Evolutionary conservation across 2,113 vertebrate genomes (phyloP).

Genomic region (Rousettus leschenaultii): DNA sequence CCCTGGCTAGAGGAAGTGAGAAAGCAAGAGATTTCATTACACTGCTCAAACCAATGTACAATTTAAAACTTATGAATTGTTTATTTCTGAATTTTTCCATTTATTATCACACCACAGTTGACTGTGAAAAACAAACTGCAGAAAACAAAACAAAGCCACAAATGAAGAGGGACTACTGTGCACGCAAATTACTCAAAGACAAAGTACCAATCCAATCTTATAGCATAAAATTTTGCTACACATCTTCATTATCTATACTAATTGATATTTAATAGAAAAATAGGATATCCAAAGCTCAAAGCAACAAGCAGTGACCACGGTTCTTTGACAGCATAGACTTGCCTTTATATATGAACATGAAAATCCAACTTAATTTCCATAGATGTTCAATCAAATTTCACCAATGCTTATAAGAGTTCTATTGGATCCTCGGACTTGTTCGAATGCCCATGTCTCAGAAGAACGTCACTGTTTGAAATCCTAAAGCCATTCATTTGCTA

Average conservation of each 20-base stretch:
- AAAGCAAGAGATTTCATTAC: not conserved
- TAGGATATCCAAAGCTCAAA: conserved; percentile 58
- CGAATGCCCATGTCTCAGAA: conserved; percentile 38
- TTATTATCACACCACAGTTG: not conserved
- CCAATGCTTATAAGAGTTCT: conserved; percentile 47
- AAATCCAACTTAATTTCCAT: conserved; percentile 65
- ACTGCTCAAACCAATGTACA: not conserved
- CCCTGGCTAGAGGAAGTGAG: not conserved
- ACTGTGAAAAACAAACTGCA: not conserved
- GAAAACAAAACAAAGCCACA: not conserved
- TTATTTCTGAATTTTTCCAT: not conserved
- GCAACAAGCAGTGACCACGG: conserved; percentile 38
- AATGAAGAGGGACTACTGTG: not conserved
- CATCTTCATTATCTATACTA: conserved; percentile 41
- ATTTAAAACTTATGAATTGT: not conserved
- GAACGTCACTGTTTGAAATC: conserved; percentile 5
- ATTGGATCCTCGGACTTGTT: conserved; percentile 26
- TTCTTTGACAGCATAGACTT: not conserved
- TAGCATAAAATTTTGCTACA: conserved; percentile 29
- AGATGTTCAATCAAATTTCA: conserved; percentile 45
- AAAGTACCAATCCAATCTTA: conserved; percentile 22
- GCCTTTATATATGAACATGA: not conserved
- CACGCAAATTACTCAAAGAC: conserved; percentile 39
- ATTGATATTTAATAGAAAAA: conserved; percentile 64
- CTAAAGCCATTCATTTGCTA: conserved; percentile 49